Base-by-base conservation (phyloP, 1,140 invertebrate genomes). In the Drosophila parvula region DNA sequence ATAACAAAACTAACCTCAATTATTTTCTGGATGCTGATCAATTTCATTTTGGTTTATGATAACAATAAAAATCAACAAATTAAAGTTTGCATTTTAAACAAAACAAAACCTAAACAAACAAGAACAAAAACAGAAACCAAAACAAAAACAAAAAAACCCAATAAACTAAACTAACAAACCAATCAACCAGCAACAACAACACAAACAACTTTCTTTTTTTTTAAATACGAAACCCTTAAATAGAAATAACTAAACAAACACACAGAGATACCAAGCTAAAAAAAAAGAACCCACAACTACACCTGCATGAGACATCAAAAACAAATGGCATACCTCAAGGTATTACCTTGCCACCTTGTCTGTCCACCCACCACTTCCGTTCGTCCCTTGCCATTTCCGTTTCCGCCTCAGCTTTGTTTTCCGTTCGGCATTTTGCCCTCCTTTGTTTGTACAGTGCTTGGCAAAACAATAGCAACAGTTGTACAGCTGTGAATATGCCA, bases 1-100 rank as follows among this genome's bases (percentile, higher is more conserved):
- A 10, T 50, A 50, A n/a, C 10, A 36, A 45, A 63, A 61, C 30
- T 28, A 41, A 65, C 65, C 38, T 50, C 16, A 75, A 75, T 47
- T 76, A 30, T 85, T 86, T 85, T 76, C 30, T 85, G 82, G 83
- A 85, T 85, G 82, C 82, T 85, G 60, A 78, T 69, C 16, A 55
- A 58, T 75, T 75, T 64, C 30, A 40, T 74, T 83, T 76, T 75
- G 47, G 74, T 80, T 81, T 63, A 45, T 67, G 58, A 73, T 30
- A 67, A 67, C 27, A 40, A 57, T 36, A 50, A 79, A 56, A 58
- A 62, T 51, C 34, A 56, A 48, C 34, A 77, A 78, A 41, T 59
- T 79, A 56, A 88, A 82, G 61, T 82, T 88, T 83, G 71, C 79
- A 58, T 63, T 62, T 40, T 75, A 62, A 77, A 81, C 27, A 76